Conservation (phyloP, 2,888 invertebrate genomes). For the Acrocera orbiculus region DNA sequence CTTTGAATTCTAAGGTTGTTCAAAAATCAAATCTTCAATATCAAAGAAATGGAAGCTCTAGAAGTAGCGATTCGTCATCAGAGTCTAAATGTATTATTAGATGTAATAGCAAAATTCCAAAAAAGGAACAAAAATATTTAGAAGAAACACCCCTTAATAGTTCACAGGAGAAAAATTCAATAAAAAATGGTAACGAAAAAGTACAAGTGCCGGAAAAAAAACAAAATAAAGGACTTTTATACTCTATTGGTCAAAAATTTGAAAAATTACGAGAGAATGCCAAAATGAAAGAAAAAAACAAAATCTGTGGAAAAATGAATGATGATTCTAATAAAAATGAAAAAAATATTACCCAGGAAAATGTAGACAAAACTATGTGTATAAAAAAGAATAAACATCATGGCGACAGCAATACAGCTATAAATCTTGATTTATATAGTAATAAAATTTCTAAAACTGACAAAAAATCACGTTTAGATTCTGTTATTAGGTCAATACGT, state of each 20-base stretch:
- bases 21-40: constrained; percentile 2
- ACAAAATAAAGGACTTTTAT: constrained; percentile 43
- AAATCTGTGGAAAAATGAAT: constrained; percentile 11
- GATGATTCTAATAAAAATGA: not conserved
- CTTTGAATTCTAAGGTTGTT: constrained; percentile 2
- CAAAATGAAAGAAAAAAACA: constrained; percentile 27
- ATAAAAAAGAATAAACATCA: constrained; percentile 33
- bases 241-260: constrained; percentile 59
- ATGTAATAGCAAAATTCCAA: constrained; percentile 5
- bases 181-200: constrained; percentile 17
- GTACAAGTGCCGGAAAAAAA: constrained; percentile 39
- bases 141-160: constrained; percentile 20
- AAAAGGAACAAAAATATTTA: constrained; percentile 8
- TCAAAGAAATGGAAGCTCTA: too few relatives aligned
- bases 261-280: constrained; percentile 44
- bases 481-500: constrained; percentile 40
- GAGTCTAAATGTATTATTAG: constrained; percentile 7
- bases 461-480: constrained; percentile 34
- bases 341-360: not conserved
- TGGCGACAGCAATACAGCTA: constrained; percentile 10
- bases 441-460: constrained; percentile 21
- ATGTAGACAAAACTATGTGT: constrained; percentile 22
- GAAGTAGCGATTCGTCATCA: not conserved
- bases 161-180: constrained; percentile 22
- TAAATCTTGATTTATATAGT: constrained; percentile 8